Evolutionary conservation across 1,140 invertebrate genomes (phyloP), one percentile per base, ranked within the genome.

Genomic region (Trichonephila clavata): DNA sequence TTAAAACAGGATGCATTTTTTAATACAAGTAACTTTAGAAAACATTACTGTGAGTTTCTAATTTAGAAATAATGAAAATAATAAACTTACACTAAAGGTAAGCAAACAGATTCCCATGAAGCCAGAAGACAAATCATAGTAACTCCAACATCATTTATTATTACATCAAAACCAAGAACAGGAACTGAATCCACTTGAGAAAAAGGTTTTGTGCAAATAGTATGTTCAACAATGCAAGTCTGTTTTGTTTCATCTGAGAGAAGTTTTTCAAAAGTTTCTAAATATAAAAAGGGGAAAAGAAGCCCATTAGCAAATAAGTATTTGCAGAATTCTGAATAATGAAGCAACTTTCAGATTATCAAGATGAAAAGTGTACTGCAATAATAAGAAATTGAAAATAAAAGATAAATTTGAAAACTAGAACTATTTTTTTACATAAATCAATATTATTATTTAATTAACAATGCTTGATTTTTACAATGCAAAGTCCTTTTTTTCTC

Each of bases 171-270:
- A 39, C 96, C 96, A 57, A 95, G 89, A 2, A 96, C 94, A 68
- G 96, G 96, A 27, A 95, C 95, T 27, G 94, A 63, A 32, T 95
- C 94, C 92, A 95, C 95, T 94, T 95, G 95, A 65, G 95, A 81
- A 20, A 96, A 93, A 13, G 96, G 96, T 93, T 96, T 96, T 14
- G 96, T 96, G 93, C 96, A 96, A 61, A 96, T 94, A 8, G 96
- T 93, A 94, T 96, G 95, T 94, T 96, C 96, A 24, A 96, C 96
- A 63, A 96, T 95, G 27, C 94, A 91, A 21, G 94, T 63, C 20
- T 94, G 93, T 5, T 95, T 94, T 6, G 77, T 14, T 21, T 93
- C 88, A 50, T 94, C 86, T 14, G 59, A 27, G 14, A 94, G 50
- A 0, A 93, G 13, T 71, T 93, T 86, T 60, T 81, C 71, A 57